Conservation (phyloP, 2,113 vertebrate species). For the Triplophysa dalaica region DNA sequence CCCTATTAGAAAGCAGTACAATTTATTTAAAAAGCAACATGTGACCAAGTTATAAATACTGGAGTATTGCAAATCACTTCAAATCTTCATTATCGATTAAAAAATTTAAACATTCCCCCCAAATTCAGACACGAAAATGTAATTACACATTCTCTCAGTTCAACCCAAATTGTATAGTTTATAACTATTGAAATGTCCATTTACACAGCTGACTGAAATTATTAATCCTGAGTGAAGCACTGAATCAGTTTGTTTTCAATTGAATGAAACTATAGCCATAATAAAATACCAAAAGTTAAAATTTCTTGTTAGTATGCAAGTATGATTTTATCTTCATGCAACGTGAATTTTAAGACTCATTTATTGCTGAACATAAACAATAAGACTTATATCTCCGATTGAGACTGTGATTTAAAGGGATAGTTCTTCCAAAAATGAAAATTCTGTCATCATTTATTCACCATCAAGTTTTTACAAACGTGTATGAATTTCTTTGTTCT, state of each 20-base stretch:
- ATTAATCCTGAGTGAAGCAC: not conserved
- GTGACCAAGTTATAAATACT: not conserved
- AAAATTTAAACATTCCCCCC: conserved; percentile 3
- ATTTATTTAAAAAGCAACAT: conserved; percentile 14
- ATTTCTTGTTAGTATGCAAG: not conserved
- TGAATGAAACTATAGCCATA: not conserved
- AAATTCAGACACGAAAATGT: no score
- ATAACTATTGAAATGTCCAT: not conserved
- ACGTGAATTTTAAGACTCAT: not conserved
- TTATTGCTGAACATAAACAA: not conserved
- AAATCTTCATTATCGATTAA: not conserved
- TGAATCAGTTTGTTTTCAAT: not conserved
- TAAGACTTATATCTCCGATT: not conserved
- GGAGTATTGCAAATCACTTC: not conserved
- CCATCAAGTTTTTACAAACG: no score
- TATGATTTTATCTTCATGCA: not conserved
- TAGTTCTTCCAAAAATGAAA: no score
- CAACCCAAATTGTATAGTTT: not conserved
- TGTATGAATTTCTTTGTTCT: no score
- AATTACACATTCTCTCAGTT: not conserved
- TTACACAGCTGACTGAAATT: not conserved
- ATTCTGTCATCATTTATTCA: no score
- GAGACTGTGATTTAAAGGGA: not conserved
- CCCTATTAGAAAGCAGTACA: not conserved
- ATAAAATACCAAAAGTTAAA: not conserved